Base-by-base conservation (phyloP, 2,113 vertebrate species). In the Spea multiplicata region DNA sequence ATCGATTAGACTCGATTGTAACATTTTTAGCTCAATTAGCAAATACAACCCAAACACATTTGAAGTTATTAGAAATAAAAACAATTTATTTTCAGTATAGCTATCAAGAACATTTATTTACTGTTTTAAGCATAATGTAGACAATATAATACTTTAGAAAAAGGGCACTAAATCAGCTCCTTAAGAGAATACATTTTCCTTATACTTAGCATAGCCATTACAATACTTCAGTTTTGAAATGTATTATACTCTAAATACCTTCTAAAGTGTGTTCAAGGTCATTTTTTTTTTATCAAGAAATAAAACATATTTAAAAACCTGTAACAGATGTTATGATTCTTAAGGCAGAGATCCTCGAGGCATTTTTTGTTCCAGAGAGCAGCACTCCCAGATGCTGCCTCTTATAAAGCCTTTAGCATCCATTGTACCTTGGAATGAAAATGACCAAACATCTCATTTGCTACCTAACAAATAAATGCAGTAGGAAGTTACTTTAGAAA, bases 321-420 rank as follows among this genome's bases (percentile, higher is more conserved):
- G 77, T 80, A 80, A 80, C 77, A 80, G 77, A 80, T 80, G 77
- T 53, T 73, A n/a, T 50, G 53, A 59, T 80, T 80, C 62, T 72
- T 66, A 80, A 46, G 62, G 70, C 77, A 44, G 47, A 67, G 70
- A 73, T 80, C 77, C 77, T 80, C 49, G 61, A 80, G 77, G 77
- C 77, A 44, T 16, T 73, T 80, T 80, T 73, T 80, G 77, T 80
- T 80, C 77, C 72, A 80, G 77, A 80, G 67, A 80, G 64, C 57
- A 80, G 77, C 17, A 50, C 71, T 14, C 71, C 77, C 77, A 80
- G 77, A 73, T 80, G 77, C 71, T 73, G 16, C 52, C 47, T 80
- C 62, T 50, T 80, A 48, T 73, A 80, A 80, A 72, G 77, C 77
- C 77, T 80, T 80, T 80, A 80, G 77, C 77, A 16, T 80, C 77